Evolutionary conservation across 2,797 vertebrate species (phyloP), one percentile per base, ranked within the genome.

Genomic region (Hydrocynus forskahlii): DNA sequence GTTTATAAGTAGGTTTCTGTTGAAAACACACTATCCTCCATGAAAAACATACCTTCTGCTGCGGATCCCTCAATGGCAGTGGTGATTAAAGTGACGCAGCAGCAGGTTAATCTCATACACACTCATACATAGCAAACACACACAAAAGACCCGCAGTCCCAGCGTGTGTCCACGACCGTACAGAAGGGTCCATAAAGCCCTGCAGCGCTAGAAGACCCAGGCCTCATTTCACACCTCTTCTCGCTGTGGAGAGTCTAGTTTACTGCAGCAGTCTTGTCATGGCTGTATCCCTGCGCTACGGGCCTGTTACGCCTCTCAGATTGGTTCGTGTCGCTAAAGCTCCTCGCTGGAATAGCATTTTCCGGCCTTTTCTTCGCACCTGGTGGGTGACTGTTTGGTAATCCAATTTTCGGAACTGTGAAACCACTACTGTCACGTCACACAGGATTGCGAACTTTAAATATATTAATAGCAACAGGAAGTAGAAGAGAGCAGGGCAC

Each of bases 261-360:
- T 81, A 86, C 84, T 45, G 40, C 75, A 57, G 83, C 86, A 69
- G 84, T 84, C 88, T 75, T 81, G 68, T 75, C 55, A 72, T 88
- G 76, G 64, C 76, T 25, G 5, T 81, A 59, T 80, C 87, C 82
- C 81, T 54, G 70, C 85, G 78, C 82, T 77, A 85, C 84, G 35
- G 88, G 67, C 79, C 88, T 76, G 84, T 83, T 87, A 85, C 55
- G 75, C 88, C 86, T 89, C 86, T 89, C 85, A 88, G 88, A 57
- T 62, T 84, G 88, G 90, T 89, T 88, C 83, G 84, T 86, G 88
- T 89, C 71, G 38, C 89, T 83, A 88, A 85, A 84, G 88, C 88
- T 88, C 69, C 82, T 89, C 75, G 83, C 78, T 81, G 86, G 81
- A 88, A 79, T 82, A 88, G 78, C 73, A 83, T 89, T 88, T 88